Base-by-base conservation (phyloP, 1,140 invertebrate species). In the Tetragonula clypearis region DNA sequence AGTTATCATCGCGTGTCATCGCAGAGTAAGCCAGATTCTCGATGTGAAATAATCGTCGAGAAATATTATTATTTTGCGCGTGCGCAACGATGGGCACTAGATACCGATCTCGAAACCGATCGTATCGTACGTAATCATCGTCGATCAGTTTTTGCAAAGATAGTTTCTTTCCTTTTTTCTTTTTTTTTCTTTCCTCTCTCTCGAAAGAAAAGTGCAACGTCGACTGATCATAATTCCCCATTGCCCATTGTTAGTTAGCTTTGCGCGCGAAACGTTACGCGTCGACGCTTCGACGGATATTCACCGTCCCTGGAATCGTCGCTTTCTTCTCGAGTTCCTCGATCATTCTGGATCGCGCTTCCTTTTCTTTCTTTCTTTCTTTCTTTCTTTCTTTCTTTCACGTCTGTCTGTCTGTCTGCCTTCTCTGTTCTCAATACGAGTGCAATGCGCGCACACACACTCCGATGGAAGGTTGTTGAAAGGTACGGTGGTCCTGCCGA, bases 261-360 rank as follows among this genome's bases (percentile, higher is more conserved):
- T 8, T 19, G 30, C 72, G 72, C n/a, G 53, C 30, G 30, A 30
- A 55, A 74, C 72, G 72, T 30, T 35, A 35, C 35, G 35, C 73
- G 55, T 75, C 55, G 55, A 75, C 55, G 73, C 73, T 75, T 75
- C 23, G 26, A 58, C n/a, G 73, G 73, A 75, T 58, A 30, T 58
- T 23, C 30, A 58, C 74, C 55, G 49, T 17, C 74, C 74, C 56
- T 60, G 30, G 58, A 77, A 65, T 62, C 75, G 58, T 80, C 55
- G 65, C 53, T 56, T 58, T 80, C 23, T 82, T 76, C 60, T 53
- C 35, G 71, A 73, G 72, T 68, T 58, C 62, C 53, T 83, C 62
- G 17, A 68, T 68, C 62, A 53, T 55, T 65, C 35, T 60, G n/a
- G 14, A 73, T 81, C 79, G 35, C 56, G 79, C 30, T 58, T 72